A percentile compares a stretch with the other conserved stretches of the same genome.
Evolutionary conservation across 2,888 invertebrate species (phyloP).

Genomic region (Hymenopus coronatus): DNA sequence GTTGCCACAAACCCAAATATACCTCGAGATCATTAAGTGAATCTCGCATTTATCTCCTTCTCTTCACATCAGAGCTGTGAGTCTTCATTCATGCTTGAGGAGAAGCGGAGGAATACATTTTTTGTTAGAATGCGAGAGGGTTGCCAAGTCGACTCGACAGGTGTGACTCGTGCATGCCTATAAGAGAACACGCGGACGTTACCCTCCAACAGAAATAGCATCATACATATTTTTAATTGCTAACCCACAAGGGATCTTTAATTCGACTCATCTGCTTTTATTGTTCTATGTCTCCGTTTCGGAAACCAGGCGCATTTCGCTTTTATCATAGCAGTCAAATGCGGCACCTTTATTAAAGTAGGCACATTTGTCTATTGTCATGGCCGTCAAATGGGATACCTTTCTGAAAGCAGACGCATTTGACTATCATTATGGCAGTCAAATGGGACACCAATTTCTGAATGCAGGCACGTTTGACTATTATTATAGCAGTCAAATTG

Average conservation of each 20-base stretch:
- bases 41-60: background rate
- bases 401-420: too few relatives aligned
- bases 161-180: background rate
- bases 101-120: background rate
- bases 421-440: too few relatives aligned
- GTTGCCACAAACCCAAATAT: background rate
- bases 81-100: background rate
- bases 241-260: background rate
- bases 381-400: too few relatives aligned
- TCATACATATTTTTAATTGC: background rate
- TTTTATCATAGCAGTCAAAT: too few relatives aligned
- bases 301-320: too few relatives aligned
- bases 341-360: too few relatives aligned
- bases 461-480: too few relatives aligned
- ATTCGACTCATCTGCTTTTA: background rate
- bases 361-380: too few relatives aligned
- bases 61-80: background rate
- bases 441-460: too few relatives aligned
- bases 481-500: too few relatives aligned
- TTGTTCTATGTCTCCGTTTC: background rate
- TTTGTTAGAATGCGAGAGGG: background rate
- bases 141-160: background rate
- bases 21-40: background rate
- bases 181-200: background rate
- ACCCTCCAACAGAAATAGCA: background rate